These are phyloP conservation scores for Drosophila rhopaloa DNA, from an alignment of 1,140 invertebrate species.

Conservation along the genomic window DNA sequence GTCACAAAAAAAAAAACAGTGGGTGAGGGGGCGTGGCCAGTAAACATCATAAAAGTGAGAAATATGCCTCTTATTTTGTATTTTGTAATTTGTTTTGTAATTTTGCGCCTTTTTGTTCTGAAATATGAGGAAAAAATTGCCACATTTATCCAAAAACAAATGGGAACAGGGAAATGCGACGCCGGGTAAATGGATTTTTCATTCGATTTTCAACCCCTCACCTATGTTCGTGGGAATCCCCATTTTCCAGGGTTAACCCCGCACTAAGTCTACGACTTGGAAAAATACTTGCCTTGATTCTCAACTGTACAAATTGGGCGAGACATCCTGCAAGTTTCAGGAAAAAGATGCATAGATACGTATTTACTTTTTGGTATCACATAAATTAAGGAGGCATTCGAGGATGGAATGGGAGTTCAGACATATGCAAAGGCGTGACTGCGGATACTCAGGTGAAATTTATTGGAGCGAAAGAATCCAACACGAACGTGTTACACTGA, in stretches of 20 bases:
- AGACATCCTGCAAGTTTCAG: slow-evolving; percentile 50
- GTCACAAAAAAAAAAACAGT: slow-evolving; percentile 47
- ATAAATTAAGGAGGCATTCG: slow-evolving; percentile 57
- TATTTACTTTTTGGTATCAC: slow-evolving; percentile 30
- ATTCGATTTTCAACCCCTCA: slow-evolving; percentile 57
- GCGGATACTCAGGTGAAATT: slow-evolving; percentile 67
- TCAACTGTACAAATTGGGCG: slow-evolving; percentile 50
- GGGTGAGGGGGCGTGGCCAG: slow-evolving; percentile 57
- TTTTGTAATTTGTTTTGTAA: slow-evolving; percentile 77
- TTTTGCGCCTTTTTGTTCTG: slow-evolving; percentile 50
- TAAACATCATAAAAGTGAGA: slow-evolving; percentile 63
- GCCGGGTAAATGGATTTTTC: slow-evolving; percentile 66
- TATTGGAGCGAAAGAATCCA: slow-evolving; percentile 45
- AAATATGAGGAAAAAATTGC: slow-evolving; percentile 82
- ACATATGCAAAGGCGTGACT: slow-evolving; percentile 80
- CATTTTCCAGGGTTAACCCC: slow-evolving; percentile 7
- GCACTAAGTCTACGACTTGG: slow-evolving; percentile 31
- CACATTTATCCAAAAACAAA: slow-evolving; percentile 60
- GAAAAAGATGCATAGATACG: slow-evolving; percentile 41
- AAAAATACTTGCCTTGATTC: slow-evolving; percentile 13
- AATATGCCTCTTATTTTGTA: slow-evolving; percentile 75
- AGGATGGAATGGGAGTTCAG: slow-evolving; percentile 22
- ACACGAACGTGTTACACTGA: slow-evolving; percentile 48
- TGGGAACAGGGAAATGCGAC: slow-evolving; percentile 4
- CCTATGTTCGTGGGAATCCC: slow-evolving; percentile 56